phyloP scores from a whole-genome alignment of 2,888 invertebrate genomes.

The Caenorhabditis imperialis region DNA sequence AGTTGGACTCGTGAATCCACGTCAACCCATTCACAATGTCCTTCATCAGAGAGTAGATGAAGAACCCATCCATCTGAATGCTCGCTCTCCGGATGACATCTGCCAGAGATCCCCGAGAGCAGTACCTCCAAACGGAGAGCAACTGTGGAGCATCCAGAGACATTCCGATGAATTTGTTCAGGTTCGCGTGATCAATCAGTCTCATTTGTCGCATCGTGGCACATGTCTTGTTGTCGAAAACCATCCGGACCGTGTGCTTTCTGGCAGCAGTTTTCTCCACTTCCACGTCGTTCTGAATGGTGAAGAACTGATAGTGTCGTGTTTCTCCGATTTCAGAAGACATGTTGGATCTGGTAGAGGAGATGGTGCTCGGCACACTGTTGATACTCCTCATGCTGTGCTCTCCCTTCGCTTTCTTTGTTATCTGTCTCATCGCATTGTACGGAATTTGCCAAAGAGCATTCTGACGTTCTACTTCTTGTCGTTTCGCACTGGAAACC shows the following conservation, averaged over 20 bases:
- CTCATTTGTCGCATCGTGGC: slow-evolving; percentile 53
- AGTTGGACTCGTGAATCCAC: slow-evolving; percentile 47
- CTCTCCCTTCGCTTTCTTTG: slow-evolving; percentile 47
- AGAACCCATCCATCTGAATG: slow-evolving; percentile 69
- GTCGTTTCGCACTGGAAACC: slow-evolving; percentile 50
- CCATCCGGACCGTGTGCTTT: slow-evolving; percentile 48
- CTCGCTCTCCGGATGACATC: slow-evolving; percentile 63
- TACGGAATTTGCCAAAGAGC: slow-evolving; percentile 65
- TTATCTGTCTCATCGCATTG: slow-evolving; percentile 30
- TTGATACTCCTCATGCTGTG: slow-evolving; percentile 55
- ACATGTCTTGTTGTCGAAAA: slow-evolving; percentile 28
- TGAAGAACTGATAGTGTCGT: slow-evolving; percentile 37
- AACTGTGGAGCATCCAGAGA: slow-evolving; percentile 69
- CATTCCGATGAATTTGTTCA: slow-evolving; percentile 72
- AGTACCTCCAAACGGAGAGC: slow-evolving; percentile 71
- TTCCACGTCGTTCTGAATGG: slow-evolving; percentile 46
- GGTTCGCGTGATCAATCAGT: slow-evolving; percentile 64
- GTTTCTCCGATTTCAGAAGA: slow-evolving; percentile 36
- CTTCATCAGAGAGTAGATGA: slow-evolving; percentile 66
- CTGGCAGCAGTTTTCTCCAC: slow-evolving; percentile 58
- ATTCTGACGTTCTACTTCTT: slow-evolving; percentile 60
- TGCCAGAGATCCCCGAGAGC: slow-evolving; percentile 65
- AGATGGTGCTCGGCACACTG: slow-evolving; percentile 38
- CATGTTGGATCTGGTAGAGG: slow-evolving; percentile 25
- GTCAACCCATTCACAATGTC: slow-evolving; percentile 62